Base-by-base conservation (phyloP, 2,113 vertebrate species). In the Romanogobio albipinnatus region DNA sequence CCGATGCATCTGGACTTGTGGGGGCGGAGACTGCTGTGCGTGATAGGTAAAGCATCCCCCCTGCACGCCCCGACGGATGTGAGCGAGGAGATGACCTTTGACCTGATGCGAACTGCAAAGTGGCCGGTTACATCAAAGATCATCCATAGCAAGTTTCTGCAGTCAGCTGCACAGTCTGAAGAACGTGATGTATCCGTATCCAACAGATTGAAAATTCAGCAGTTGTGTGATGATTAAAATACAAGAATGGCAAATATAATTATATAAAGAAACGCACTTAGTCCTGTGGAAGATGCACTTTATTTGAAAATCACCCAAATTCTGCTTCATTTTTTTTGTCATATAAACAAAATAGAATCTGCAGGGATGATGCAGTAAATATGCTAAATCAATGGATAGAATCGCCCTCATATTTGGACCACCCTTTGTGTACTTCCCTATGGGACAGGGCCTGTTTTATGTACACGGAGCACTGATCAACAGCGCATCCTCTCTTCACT, bases 261-360 rank as follows among this genome's bases (percentile, higher is more conserved):
- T 5, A 15, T 0, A 51, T 9, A 75, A 85, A 70, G 2, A 51
- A 53, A 47, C 58, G 51, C 66, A 70, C 19, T 19, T 49, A 47
- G 17, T 68, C 15, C 56, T 95, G 95, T 97, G 96, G 95, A 97
- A 98, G 97, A 96, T 97, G 96, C 95, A 95, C 96, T 97, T 98
- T 98, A 98, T 97, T 98, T 96, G 94, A 96, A 97, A 97, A 96
- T 95, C 94, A 96, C 96, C 95, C 94, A 94, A 95, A 93, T 96
- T 95, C 94, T 93, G 95, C 96, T 96, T 89, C 95, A 94, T 96
- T 95, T 95, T 94, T 95, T 81, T 70, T 86, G 86, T 84, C 86
- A 86, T 95, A 96, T 96, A 96, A 97, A 97, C 95, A 96, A 97
- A 97, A 97, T 97, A 98, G 95, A 97, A 96, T 97, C 95, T 97